These are phyloP conservation scores for Umimayanthus chanpuru DNA, from an alignment of 92 coral and sea anemone species.

Conservation along the genomic window DNA sequence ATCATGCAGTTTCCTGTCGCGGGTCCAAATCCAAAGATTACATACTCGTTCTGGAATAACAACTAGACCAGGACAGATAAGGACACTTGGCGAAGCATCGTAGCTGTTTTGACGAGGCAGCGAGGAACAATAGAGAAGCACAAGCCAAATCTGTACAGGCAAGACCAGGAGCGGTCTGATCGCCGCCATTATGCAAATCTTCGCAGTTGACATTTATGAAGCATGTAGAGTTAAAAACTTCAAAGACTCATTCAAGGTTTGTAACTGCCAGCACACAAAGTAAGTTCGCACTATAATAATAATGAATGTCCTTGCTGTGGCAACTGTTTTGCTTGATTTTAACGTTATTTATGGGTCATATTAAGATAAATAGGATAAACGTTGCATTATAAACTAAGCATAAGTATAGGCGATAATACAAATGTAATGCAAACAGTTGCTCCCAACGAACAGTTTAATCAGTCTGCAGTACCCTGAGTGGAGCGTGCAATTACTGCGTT, in stretches of 20 bases:
- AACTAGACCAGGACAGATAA: background rate
- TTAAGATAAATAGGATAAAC: slow-evolving; percentile 3
- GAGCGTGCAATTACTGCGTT: slow-evolving; percentile 41
- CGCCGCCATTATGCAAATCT: too few species aligned
- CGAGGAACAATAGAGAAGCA: background rate
- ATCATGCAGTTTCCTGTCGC: background rate
- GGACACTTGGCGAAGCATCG: background rate
- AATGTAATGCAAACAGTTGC: slow-evolving; percentile 20
- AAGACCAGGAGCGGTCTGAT: too few species aligned
- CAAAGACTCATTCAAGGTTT: too few species aligned
- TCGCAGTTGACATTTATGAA: too few species aligned
- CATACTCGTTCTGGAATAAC: background rate
- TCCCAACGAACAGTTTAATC: slow-evolving; percentile 27
- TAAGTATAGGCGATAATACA: slow-evolving; percentile 18
- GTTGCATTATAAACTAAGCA: slow-evolving; percentile 10
- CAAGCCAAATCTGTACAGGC: background rate
- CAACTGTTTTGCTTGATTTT: too few species aligned
- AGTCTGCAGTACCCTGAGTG: slow-evolving; percentile 40
- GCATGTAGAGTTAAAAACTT: too few species aligned
- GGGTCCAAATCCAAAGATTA: background rate
- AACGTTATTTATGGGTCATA: slow-evolving; percentile 22
- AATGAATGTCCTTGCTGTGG: too few species aligned
- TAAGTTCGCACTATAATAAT: too few species aligned
- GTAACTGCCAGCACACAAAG: too few species aligned
- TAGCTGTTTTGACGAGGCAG: background rate